These are phyloP conservation scores for Peromyscus californicus DNA, from an alignment of 2,113 vertebrate genomes.

Conservation along the genomic window DNA sequence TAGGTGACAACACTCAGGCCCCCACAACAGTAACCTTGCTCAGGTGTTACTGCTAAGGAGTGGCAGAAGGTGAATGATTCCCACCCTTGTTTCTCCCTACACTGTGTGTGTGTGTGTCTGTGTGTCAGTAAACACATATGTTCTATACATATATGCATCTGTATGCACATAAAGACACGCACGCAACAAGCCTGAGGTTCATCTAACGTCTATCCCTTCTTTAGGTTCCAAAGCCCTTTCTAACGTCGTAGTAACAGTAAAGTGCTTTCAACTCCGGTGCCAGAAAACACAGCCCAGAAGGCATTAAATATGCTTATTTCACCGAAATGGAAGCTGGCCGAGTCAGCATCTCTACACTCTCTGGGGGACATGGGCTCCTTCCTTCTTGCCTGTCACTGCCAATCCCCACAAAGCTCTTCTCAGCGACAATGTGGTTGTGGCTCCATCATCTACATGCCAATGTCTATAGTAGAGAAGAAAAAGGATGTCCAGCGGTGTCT, in stretches of 20 bases:
- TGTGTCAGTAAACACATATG: background rate
- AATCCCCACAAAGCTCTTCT: background rate
- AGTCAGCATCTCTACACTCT: background rate
- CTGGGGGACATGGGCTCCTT: background rate
- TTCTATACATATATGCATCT: background rate
- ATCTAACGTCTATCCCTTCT: background rate
- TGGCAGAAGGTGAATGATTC: background rate
- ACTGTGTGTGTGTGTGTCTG: background rate
- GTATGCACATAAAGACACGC: background rate
- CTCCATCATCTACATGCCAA: background rate
- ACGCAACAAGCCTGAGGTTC: background rate
- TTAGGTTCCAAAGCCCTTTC: background rate
- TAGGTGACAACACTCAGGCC: background rate
- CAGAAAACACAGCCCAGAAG: slow-evolving; percentile 16
- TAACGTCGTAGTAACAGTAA: background rate
- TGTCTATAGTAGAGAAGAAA: background rate
- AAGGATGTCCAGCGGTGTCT: too few species aligned
- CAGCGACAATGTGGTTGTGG: background rate
- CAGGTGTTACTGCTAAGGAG: background rate
- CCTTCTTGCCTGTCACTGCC: background rate
- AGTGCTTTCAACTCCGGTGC: background rate
- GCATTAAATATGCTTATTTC: background rate
- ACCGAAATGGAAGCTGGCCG: background rate
- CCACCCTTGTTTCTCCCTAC: background rate
- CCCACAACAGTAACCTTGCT: background rate